These are phyloP conservation scores for Malurus elegans DNA, from an alignment of 2,113 vertebrate species.

Conservation along the genomic window DNA sequence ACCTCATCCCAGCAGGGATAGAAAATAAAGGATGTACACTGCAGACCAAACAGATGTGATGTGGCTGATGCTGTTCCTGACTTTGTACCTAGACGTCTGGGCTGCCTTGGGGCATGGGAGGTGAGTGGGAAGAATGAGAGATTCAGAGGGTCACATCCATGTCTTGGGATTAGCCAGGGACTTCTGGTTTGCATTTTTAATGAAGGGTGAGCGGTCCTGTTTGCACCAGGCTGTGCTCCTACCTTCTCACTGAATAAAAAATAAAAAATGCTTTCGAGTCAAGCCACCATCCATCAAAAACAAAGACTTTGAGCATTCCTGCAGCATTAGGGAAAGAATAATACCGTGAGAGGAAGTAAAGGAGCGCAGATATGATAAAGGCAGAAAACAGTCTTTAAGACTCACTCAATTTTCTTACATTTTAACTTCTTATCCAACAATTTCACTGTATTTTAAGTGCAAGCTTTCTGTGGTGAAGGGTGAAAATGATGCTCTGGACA, in stretches of 20 bases:
- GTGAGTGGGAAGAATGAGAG: not conserved
- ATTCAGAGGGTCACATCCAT: not conserved
- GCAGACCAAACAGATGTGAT: fast-evolving
- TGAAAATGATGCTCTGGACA: not conserved
- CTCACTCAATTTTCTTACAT: not conserved
- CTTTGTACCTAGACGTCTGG: not conserved
- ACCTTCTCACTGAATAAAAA: not conserved
- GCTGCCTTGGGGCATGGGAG: not conserved
- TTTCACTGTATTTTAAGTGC: not conserved
- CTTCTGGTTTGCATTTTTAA: not conserved
- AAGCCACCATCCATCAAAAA: not conserved
- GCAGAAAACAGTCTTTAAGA: not conserved
- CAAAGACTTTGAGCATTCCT: not conserved
- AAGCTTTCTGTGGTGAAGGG: not conserved
- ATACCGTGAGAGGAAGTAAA: not conserved
- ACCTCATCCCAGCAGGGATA: not conserved
- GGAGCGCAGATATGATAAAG: not conserved
- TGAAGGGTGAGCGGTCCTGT: not conserved
- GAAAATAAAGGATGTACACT: not conserved
- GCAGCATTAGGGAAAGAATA: not conserved
- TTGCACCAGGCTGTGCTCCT: not conserved
- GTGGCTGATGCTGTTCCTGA: not conserved
- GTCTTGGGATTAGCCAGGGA: not conserved
- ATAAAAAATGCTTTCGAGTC: not conserved
- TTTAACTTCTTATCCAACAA: not conserved